Evolutionary conservation across 2,797 vertebrate species (phyloP), one percentile per base, ranked within the genome.

Genomic region (Xenops minutus): DNA sequence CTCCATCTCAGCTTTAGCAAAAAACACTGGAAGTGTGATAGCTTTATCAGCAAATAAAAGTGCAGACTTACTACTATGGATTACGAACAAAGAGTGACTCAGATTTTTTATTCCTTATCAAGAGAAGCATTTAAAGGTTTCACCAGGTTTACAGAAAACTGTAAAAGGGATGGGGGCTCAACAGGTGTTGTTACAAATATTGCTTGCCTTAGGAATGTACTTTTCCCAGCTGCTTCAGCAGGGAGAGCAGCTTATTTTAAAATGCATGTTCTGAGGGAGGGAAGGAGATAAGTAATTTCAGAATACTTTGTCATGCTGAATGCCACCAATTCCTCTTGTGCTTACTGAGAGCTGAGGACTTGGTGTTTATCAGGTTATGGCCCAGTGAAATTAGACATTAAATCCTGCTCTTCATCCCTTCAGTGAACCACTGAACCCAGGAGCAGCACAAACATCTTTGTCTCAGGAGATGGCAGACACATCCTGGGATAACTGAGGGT

Each of bases 1-100:
- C 75, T 89, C 92, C 66, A 56, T 13, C 46, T 73, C 58, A 46
- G 24, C 68, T 55, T 69, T 72, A 74, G 43, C 37, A 69, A 77
- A 77, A 54, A 27, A 12, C 32, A 64, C 52, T 85, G 71, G 32
- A 92, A 73, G 6, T 44, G 24, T 22, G 21, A 49, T 37, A 68
- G 46, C 51, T 88, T 85, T 87, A 80, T 69, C 2, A 3, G 73
- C n/a, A 90, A 85, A 95, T 78, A 80, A 85, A 95, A 95, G 58
- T 52, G 24, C 22, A n/a, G 58, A 78, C 17, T 81, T 92, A 14
- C 34, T 76, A 16, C 48, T 85, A 34, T 44, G 77, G 46, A 36
- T 72, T 10, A 55, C 80, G 63, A 90, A 26, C 59, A 55, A 77
- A 82, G n/a, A 49, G 29, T 22, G 55, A 39, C 32, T 91, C 39